These are phyloP conservation scores for Synergus umbraculus DNA, from an alignment of 2,888 invertebrate species.

Conservation along the genomic window DNA sequence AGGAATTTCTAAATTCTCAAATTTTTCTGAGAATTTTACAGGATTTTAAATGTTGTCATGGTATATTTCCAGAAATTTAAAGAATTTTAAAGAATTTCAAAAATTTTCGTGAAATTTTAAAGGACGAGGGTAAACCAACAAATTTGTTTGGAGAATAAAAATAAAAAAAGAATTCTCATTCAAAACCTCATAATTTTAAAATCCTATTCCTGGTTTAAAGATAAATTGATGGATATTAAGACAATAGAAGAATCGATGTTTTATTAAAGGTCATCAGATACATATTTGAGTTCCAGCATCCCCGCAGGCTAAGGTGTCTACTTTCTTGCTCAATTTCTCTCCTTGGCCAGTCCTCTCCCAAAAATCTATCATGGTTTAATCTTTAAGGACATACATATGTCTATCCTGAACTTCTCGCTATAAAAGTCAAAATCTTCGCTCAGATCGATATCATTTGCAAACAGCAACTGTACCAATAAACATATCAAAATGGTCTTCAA, in stretches of 20 bases:
- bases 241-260: not conserved
- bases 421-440: conserved; percentile 17
- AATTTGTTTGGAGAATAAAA: too few species aligned
- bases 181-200: too few species aligned
- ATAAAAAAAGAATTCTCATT: too few species aligned
- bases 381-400: not conserved
- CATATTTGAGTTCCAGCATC: not conserved
- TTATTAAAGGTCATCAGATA: not conserved
- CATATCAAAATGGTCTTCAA: conserved; percentile 29
- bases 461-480: conserved; percentile 23
- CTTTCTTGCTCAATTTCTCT: not conserved
- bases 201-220: too few species aligned
- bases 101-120: too few species aligned
- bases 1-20: too few species aligned
- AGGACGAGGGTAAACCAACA: too few species aligned
- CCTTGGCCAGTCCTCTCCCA: not conserved
- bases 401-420: not conserved
- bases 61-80: too few species aligned
- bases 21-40: too few species aligned
- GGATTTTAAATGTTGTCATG: too few species aligned
- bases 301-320: not conserved
- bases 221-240: too few species aligned
- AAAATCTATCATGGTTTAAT: not conserved
- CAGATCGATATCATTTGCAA: conserved; percentile 25
- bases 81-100: too few species aligned